Evolutionary conservation across 2,113 vertebrate genomes (phyloP).

Genomic region (Sinocyclocheilus grahami): DNA sequence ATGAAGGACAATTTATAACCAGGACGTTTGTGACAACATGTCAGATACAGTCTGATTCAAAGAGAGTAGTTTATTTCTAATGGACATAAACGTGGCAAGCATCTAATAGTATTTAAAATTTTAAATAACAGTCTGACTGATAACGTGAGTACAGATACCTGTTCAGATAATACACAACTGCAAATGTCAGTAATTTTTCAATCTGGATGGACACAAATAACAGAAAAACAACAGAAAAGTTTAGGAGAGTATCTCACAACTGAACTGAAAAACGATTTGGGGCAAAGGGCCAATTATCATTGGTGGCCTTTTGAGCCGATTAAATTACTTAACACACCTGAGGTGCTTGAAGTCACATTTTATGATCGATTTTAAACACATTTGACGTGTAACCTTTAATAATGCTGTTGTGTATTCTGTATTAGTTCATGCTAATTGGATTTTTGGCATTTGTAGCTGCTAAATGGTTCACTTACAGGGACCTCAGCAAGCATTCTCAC

Average conservation of each 20-base stretch:
- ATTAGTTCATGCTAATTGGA: slow-evolving; percentile 47
- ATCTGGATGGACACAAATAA: slow-evolving; percentile 40
- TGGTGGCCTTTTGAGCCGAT: slow-evolving; percentile 41
- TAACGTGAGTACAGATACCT: background rate
- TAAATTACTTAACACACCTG: slow-evolving; percentile 48
- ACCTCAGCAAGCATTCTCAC: slow-evolving; percentile 38
- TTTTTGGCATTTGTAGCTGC: slow-evolving; percentile 47
- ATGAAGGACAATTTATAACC: no score
- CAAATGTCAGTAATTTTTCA: background rate
- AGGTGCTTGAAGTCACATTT: slow-evolving; percentile 14
- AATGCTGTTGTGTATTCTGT: slow-evolving; percentile 10
- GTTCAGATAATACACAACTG: background rate
- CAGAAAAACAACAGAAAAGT: background rate
- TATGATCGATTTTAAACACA: slow-evolving; percentile 45
- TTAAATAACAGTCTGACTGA: background rate
- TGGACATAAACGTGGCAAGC: background rate
- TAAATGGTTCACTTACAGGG: slow-evolving; percentile 23
- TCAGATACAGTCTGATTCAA: background rate
- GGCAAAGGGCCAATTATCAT: slow-evolving; percentile 56
- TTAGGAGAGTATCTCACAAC: background rate
- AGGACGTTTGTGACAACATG: no score
- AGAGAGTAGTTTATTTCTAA: background rate
- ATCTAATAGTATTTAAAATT: background rate
- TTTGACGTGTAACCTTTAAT: slow-evolving; percentile 53
- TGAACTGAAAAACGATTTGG: slow-evolving; percentile 44